Base-by-base conservation (phyloP, 2,113 vertebrate species). In the Aptenodytes forsteri region DNA sequence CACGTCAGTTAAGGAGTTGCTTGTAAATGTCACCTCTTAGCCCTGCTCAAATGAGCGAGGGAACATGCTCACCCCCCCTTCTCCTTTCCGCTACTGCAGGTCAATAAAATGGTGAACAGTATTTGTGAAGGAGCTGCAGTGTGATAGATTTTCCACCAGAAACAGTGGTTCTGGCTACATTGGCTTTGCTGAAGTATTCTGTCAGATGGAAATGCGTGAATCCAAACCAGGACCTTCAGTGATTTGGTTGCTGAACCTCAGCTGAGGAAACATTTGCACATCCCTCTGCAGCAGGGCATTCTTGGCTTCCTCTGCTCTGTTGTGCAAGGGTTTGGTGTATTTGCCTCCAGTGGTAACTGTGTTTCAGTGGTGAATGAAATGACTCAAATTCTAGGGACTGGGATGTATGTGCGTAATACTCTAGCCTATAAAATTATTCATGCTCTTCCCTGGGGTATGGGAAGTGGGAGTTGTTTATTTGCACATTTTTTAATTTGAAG, bases 391-490 rank as follows among this genome's bases (percentile, higher is more conserved):
- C n/a, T 76, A 70, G 62, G 34, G 47, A 67, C 76, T 79, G 61
- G 36, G 83, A 82, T 87, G 25, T 64, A 54, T 62, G 73, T 8
- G n/a, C 38, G 47, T 91, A 89, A 87, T 81, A 83, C 47, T 52
- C 20, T 34, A 82, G 55, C 72, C 67, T 81, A 67, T 79, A 67
- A 91, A 92, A 93, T 90, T 81, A 92, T 84, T 90, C 52, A 76
- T 85, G 54, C 44, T 84, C 19, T 91, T 92, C 83, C 83, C 87
- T 2, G 12, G 34, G 77, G 80, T 82, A 71, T 70, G 40, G 86
- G 96, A 96, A 97, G 92, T 84, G 38, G 47, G 61, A 96, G 44
- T 77, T 89, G 46, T 75, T 94, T 89, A 50, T 95, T 69, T 97
- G 50, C 40, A 64, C 11, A 47, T 72, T 65, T 93, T 87, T 93